Base-by-base conservation (phyloP, 2,888 invertebrate species). In the Chloromyia formosa region DNA sequence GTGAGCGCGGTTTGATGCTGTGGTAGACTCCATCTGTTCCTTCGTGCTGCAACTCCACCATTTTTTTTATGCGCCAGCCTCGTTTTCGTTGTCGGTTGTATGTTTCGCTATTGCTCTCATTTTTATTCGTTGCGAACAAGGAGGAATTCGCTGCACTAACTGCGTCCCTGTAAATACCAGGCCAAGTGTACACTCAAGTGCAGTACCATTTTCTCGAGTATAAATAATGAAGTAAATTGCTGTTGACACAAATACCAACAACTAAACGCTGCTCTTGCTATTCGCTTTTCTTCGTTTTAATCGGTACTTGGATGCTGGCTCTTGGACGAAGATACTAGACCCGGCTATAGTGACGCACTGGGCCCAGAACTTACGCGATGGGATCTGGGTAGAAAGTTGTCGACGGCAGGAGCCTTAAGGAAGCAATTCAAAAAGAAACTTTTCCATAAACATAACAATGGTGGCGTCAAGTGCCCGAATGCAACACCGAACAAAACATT, bases 221-320 rank as follows among this genome's bases (percentile, higher is more conserved):
- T 69, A 76, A 74, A 76, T 76, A 76, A 76, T 76, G 76, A 76
- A 74, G 76, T 76, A 76, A 76, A 76, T 76, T 76, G 76, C 66
- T 76, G 74, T 76, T 74, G 76, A 76, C 76, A 76, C 76, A 74
- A 74, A 76, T 74, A 72, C 74, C 76, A 76, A 66, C 71, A 66
- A 74, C 74, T 45, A 76, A 66, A 73, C 20, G 62, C 27, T 73
- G 49, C 49, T 73, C n/a, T 73, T 60, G 14, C 61, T 73, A 22
- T 60, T 72, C 23, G 45, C 12, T 27, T 22, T 20, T 18, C 56
- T 22, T 56, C 56, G 2, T 12, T 49, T 49, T n/a, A 1, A 1
- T 49, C 49, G 49, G 14, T 49, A 49, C 49, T 45, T 49, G 40
- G 42, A 4, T 62, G 40, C 1, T 62, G 27, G 53, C 1, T 53